Conservation (phyloP, 1,140 invertebrate species). For the Aphaenogaster rudis region DNA sequence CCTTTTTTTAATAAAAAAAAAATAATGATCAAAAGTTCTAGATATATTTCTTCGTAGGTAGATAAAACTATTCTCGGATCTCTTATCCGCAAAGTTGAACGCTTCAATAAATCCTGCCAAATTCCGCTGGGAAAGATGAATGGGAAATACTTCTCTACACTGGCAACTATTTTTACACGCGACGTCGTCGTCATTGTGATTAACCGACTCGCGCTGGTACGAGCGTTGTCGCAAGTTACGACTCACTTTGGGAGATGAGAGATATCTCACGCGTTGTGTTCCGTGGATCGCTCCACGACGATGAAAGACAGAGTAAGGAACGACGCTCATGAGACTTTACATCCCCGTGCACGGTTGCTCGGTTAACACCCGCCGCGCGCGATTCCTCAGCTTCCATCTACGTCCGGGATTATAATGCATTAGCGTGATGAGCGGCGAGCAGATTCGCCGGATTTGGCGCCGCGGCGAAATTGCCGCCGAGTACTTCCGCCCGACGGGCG, state of each 20-base stretch:
- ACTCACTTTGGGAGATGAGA: conserved; percentile 46
- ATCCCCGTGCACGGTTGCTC: conserved; percentile 1
- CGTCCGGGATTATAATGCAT: conserved; percentile 52
- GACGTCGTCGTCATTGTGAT: not conserved
- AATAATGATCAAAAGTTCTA: not conserved
- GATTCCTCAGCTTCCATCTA: conserved; percentile 37
- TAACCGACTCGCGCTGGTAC: conserved; percentile 11
- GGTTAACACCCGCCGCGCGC: conserved; percentile 43
- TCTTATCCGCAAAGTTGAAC: not conserved
- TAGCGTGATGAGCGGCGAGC: conserved; percentile 51
- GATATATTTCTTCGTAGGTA: not conserved
- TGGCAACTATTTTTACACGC: not conserved
- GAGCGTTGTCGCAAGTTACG: not conserved
- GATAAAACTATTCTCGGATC: not conserved
- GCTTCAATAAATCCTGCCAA: not conserved
- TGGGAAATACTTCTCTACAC: not conserved
- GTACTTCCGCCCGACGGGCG: conserved; percentile 36
- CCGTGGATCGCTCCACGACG: not conserved
- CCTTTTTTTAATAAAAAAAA: not conserved
- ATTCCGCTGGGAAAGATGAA: not conserved
- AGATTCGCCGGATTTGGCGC: conserved; percentile 40
- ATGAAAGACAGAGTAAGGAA: conserved; percentile 30
- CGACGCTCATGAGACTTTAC: conserved; percentile 18
- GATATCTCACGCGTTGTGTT: conserved; percentile 30
- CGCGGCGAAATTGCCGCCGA: conserved; percentile 40